phyloP scores from a whole-genome alignment of 2,113 vertebrate species.

The Ochotona curzoniae region DNA sequence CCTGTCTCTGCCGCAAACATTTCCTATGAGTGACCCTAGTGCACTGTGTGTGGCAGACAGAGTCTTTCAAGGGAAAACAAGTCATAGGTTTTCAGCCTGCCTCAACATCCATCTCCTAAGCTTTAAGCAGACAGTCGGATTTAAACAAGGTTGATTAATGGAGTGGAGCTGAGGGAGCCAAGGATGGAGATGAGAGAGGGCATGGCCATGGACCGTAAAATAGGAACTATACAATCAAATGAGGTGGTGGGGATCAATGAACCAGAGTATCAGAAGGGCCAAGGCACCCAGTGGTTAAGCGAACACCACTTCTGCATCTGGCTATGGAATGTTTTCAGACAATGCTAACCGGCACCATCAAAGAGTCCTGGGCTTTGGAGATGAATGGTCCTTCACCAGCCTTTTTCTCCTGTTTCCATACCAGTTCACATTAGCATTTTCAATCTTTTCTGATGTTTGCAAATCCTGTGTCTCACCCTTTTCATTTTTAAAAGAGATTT shows the following conservation, averaged over 20 bases:
- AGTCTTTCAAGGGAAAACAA: neutral
- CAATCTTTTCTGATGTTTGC: neutral
- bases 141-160: neutral
- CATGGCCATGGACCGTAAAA: neutral
- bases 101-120: neutral
- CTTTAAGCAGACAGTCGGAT: neutral
- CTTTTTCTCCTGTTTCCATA: neutral
- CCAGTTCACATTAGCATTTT: neutral
- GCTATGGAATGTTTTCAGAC: neutral
- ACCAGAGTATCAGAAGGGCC: neutral
- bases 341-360: neutral
- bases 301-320: neutral
- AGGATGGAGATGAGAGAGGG: neutral
- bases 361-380: neutral
- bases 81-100: no score
- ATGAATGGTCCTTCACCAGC: neutral
- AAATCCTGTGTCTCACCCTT: neutral
- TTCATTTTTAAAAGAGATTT: no score
- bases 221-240: neutral
- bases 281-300: neutral
- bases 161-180: neutral
- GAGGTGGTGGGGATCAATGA: neutral
- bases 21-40: neutral
- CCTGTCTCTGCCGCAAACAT: neutral
- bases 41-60: neutral